A percentile compares a stretch with the other conserved stretches of the same genome.
phyloP scores from a whole-genome alignment of 2,797 vertebrate genomes.

The Ciconia nigra region DNA sequence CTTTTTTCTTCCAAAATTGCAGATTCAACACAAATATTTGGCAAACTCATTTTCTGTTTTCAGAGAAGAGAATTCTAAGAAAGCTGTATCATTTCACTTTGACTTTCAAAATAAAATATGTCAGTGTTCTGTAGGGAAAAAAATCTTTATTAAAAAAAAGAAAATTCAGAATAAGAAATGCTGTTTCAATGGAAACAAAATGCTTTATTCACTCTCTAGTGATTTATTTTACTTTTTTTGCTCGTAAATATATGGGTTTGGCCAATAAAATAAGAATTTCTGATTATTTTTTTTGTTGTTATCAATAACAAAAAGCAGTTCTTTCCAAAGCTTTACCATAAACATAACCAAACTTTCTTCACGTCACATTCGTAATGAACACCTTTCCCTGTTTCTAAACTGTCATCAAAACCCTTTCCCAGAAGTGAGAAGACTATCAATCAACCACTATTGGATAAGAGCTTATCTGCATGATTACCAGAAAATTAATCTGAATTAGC shows the following conservation, averaged over 20 bases:
- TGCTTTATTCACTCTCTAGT: neutral
- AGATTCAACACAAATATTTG: neutral
- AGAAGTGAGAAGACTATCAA: neutral
- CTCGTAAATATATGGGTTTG: neutral
- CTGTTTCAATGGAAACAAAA: neutral
- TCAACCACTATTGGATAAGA: neutral
- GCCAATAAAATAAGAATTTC: neutral
- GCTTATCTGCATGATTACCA: neutral
- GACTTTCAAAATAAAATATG: neutral
- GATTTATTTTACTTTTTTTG: neutral
- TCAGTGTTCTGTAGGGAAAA: neutral
- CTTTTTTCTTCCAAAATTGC: neutral
- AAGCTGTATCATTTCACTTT: neutral
- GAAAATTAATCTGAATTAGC: slow-evolving; percentile 3
- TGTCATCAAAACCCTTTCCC: neutral
- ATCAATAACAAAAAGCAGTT: neutral
- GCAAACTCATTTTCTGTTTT: neutral
- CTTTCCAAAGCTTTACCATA: neutral
- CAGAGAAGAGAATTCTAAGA: neutral
- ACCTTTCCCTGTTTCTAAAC: neutral
- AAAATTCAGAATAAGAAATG: neutral
- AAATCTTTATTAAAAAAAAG: neutral
- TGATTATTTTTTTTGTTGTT: neutral
- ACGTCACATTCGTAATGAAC: neutral
- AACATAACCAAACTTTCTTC: neutral